A percentile compares a stretch with the other conserved stretches of the same genome.
These are phyloP conservation scores for Aselliscus stoliczkanus DNA, from an alignment of 2,797 vertebrate species.

Conservation along the genomic window DNA sequence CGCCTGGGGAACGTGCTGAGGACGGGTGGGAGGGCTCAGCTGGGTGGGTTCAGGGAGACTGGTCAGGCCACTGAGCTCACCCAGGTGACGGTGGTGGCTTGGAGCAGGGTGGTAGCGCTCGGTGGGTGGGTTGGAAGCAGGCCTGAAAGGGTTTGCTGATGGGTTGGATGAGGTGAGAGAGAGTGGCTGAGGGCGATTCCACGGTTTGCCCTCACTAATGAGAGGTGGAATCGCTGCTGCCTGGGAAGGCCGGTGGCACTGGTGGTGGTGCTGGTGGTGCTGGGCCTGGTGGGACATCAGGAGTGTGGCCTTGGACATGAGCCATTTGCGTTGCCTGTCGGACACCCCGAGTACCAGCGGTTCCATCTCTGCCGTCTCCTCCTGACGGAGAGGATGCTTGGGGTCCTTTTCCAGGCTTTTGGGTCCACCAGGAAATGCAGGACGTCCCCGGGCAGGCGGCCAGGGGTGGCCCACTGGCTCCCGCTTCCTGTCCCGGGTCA, in stretches of 20 bases:
- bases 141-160: too few species aligned
- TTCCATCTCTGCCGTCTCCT: not conserved
- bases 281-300: not conserved
- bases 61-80: not conserved
- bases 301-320: not conserved
- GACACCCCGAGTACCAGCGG: rapidly evolving
- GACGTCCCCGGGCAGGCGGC: not conserved
- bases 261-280: rapidly evolving
- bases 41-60: not conserved
- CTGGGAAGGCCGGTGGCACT: too few species aligned
- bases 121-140: not conserved
- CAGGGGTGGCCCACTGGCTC: rapidly evolving
- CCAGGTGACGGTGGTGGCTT: too few species aligned
- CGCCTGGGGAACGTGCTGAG: not conserved
- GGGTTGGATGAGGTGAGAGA: too few species aligned
- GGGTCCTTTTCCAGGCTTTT: not conserved
- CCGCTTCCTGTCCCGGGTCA: not conserved
- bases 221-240: too few species aligned
- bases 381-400: rapidly evolving
- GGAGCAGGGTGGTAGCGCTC: rapidly evolving
- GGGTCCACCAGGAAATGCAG: not conserved
- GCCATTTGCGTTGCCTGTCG: rapidly evolving
- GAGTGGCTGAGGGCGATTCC: rapidly evolving
- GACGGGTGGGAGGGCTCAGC: not conserved
- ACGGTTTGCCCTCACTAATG: rapidly evolving